phyloP scores from a whole-genome alignment of 2,888 invertebrate species.

The Volucella zonaria region DNA sequence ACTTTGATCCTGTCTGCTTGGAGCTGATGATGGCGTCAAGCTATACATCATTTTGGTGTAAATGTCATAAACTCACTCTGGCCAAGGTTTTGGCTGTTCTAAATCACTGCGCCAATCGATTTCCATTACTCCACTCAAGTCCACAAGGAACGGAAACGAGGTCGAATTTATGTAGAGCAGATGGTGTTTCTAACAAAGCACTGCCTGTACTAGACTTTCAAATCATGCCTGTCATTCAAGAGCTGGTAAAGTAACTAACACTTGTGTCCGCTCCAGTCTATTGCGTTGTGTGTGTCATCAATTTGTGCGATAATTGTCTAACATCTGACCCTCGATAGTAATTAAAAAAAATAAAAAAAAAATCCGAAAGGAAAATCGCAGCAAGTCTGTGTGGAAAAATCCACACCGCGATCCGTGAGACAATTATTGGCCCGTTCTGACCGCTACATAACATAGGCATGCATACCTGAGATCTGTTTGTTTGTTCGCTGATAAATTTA shows the following conservation, averaged over 20 bases:
- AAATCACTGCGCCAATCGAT: constrained; percentile 49
- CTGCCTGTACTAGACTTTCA: neutral
- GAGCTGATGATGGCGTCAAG: constrained; percentile 60
- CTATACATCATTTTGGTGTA: constrained; percentile 66
- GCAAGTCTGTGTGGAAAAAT: constrained; percentile 30
- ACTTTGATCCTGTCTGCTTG: constrained; percentile 47
- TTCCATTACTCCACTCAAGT: neutral
- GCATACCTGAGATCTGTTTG: constrained; percentile 14
- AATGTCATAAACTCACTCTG: constrained; percentile 61
- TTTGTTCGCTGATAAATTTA: constrained; percentile 30
- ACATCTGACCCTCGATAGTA: constrained; percentile 39
- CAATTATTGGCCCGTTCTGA: constrained; percentile 10
- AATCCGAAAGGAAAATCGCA: constrained; percentile 10
- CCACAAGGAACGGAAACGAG: neutral
- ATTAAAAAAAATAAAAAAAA: constrained; percentile 22
- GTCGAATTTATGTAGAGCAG: neutral
- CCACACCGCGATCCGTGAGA: neutral
- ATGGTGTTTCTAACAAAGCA: neutral
- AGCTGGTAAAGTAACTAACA: neutral
- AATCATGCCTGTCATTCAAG: constrained; percentile 13
- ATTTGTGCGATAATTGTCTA: constrained; percentile 27
- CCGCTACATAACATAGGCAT: neutral
- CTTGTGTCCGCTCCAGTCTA: neutral
- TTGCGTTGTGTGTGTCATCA: constrained; percentile 12
- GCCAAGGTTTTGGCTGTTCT: constrained; percentile 28